Evolutionary conservation across 2,888 invertebrate species (phyloP).

Genomic region (Phytoseiulus persimilis): DNA sequence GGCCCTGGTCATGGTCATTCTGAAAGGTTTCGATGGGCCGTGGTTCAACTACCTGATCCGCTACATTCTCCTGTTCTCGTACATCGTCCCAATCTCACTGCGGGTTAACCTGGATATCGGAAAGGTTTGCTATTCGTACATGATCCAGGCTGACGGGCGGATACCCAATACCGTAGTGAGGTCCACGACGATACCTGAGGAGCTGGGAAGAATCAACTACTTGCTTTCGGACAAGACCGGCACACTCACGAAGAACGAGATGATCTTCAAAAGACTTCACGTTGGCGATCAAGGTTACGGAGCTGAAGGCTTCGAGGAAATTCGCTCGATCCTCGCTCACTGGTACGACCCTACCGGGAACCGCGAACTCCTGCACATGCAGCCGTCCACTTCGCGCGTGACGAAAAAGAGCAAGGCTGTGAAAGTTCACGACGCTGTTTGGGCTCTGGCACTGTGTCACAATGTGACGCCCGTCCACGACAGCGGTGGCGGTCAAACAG

Average conservation of each 20-base stretch:
- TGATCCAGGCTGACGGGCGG: constrained; percentile 82
- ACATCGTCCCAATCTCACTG: constrained; percentile 93
- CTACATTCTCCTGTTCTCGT: constrained; percentile 92
- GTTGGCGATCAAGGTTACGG: constrained; percentile 33
- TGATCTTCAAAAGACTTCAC: constrained; percentile 56
- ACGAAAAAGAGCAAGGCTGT: constrained; percentile 32
- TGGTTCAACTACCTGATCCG: constrained; percentile 95
- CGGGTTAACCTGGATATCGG: constrained; percentile 98
- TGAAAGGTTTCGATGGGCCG: constrained; percentile 76
- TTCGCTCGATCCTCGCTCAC: constrained; percentile 9
- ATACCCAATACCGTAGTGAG: constrained; percentile 90
- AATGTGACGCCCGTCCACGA: constrained; percentile 97
- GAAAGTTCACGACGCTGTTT: constrained; percentile 72
- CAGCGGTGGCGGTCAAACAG: constrained; percentile 41
- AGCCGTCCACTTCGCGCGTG: constrained; percentile 26
- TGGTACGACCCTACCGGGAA: constrained; percentile 30
- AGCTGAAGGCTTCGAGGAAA: constrained; percentile 24
- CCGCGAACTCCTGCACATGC: background rate
- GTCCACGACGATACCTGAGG: constrained; percentile 96
- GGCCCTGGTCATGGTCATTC: constrained; percentile 82
- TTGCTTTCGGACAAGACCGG: constrained; percentile 97
- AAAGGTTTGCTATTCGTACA: constrained; percentile 93
- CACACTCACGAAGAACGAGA: constrained; percentile 94
- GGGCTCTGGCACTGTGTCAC: constrained; percentile 91
- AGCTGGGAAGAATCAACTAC: constrained; percentile 89